Conservation (phyloP, 2,888 invertebrate genomes). For the Hyalella azteca region DNA sequence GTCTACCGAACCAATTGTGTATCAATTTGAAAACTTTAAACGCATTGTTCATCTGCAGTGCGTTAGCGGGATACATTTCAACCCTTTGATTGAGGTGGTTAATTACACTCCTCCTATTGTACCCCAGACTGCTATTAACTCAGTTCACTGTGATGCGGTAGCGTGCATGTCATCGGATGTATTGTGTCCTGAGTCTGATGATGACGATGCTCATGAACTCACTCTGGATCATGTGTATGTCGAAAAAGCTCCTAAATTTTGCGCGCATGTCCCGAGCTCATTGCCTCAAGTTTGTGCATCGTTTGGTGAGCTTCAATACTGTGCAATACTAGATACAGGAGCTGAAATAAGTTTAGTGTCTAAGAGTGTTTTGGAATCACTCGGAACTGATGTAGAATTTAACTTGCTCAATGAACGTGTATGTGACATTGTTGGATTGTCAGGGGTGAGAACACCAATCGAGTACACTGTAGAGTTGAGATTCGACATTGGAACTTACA, state of each 20-base stretch:
- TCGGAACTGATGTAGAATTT: background rate
- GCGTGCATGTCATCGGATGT: too few species aligned
- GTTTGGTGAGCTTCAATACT: background rate
- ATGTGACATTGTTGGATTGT: background rate
- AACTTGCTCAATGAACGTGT: background rate
- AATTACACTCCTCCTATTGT: background rate
- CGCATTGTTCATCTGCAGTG: background rate
- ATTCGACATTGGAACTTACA: background rate
- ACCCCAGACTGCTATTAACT: background rate
- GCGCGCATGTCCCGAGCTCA: background rate
- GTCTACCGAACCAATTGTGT: background rate
- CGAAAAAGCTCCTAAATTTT: background rate
- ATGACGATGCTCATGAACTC: background rate
- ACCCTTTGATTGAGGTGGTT: background rate
- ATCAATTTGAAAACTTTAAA: background rate
- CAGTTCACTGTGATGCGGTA: background rate
- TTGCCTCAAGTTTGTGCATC: background rate
- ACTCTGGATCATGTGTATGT: background rate
- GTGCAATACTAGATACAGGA: background rate
- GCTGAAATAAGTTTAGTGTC: conserved; percentile 19
- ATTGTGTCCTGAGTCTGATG: too few species aligned
- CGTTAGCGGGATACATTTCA: too few species aligned
- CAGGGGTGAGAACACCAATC: background rate
- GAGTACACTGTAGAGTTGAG: background rate
- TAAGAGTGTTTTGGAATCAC: background rate